Evolutionary conservation across 1,140 invertebrate genomes (phyloP), one percentile per base, ranked within the genome.

Genomic region (Brachionus paranguensis): DNA sequence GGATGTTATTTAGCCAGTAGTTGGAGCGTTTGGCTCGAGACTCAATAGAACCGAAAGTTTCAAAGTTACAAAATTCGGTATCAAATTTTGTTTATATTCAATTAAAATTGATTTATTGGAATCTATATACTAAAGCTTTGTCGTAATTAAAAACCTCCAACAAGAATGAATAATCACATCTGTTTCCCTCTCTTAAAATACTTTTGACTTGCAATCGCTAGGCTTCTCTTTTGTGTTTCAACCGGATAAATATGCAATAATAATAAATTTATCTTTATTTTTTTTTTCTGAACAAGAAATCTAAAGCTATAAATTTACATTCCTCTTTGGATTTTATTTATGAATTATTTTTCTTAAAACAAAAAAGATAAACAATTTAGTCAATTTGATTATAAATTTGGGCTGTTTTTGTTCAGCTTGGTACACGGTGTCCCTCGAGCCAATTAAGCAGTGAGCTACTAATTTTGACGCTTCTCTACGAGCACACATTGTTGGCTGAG

Each of bases 71-170:
- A 72, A 72, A 72, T 72, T 72, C 17, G 41, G 68, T 41, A 72
- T 72, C 68, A 72, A 72, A 72, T 76, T 76, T 76, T 50, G 72
- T 76, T 76, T 76, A 76, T 47, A 47, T 76, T 76, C 29, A 76
- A 70, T 33, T 76, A 50, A 50, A 76, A 50, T 50, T 76, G 72
- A 76, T 47, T 76, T 76, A 50, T 47, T 27, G n/a, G 41, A 76
- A 50, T 74, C 70, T 45, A 43, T 43, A 74, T 47, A 43, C 33
- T 68, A 60, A 68, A 43, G 37, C 68, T 76, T 76, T 76, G 72
- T 76, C 72, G 72, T 76, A 76, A 76, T 76, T 76, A 76, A 20
- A 76, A 70, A 60, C 53, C 53, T 60, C 53, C 53, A 60, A 60
- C 53, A 17, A 72, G 37, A 72, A 72, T 72, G 68, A 72, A 72